Conservation (phyloP, 2,113 vertebrate species). For the Naja naja region DNA sequence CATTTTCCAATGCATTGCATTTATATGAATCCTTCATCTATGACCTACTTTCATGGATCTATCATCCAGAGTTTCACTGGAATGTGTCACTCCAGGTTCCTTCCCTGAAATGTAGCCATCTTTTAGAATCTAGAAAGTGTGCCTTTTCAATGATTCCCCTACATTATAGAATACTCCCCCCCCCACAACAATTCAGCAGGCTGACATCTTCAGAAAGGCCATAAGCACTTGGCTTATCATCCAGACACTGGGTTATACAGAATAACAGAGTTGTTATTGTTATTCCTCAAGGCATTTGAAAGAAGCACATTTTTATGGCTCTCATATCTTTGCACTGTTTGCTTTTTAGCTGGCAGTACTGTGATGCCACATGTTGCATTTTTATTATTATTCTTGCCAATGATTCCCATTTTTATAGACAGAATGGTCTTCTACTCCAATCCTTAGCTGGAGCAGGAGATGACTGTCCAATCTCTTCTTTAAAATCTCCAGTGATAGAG, state of each 20-base stretch:
- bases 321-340: not conserved
- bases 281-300: not conserved
- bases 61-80: not conserved
- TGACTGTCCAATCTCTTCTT: not conserved
- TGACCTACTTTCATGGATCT: not conserved
- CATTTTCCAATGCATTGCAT: not conserved
- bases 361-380: not conserved
- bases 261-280: not conserved
- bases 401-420: not conserved
- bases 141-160: not conserved
- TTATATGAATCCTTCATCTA: not conserved
- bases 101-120: not conserved
- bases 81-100: not conserved
- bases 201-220: not conserved
- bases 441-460: not conserved
- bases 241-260: not conserved
- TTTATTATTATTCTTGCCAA: not conserved
- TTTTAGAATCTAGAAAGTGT: not conserved
- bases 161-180: not conserved
- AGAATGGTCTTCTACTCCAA: not conserved
- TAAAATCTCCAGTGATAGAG: not conserved
- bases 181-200: not conserved
- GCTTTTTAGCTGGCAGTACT: not conserved
- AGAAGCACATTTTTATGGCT: not conserved
- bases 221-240: not conserved